phyloP scores from a whole-genome alignment of 2,888 invertebrate genomes.

The Macrostomum cliftonense region DNA sequence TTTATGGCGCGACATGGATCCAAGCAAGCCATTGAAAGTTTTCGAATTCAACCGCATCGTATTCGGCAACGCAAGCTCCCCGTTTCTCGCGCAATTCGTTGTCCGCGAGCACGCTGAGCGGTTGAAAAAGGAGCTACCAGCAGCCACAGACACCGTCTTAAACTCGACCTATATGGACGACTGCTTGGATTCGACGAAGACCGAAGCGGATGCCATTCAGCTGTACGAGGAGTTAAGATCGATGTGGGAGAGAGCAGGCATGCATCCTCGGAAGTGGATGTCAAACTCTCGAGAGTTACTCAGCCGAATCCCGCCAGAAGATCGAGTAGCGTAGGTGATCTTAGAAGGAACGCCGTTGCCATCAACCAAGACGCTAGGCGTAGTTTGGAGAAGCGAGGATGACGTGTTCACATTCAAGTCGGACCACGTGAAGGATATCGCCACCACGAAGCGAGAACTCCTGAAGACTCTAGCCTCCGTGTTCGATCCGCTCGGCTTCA shows the following conservation, averaged over 20 bases:
- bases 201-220: slow-evolving; percentile 6
- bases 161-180: slow-evolving; percentile 13
- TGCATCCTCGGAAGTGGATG: no score
- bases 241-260: background rate
- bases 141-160: slow-evolving; percentile 9
- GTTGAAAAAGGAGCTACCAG: background rate
- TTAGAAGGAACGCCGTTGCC: background rate
- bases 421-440: no score
- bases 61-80: slow-evolving; percentile 4
- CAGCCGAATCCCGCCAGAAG: no score
- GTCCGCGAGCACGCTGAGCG: slow-evolving; percentile 4
- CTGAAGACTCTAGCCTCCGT: no score
- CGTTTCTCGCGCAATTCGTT: slow-evolving; percentile 9
- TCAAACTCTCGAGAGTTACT: no score
- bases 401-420: no score
- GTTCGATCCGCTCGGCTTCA: no score
- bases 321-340: no score
- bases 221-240: background rate
- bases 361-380: no score
- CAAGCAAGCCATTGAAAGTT: background rate
- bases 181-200: slow-evolving; percentile 9
- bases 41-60: slow-evolving; percentile 7
- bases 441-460: no score
- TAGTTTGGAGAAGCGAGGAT: no score
- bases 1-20: slow-evolving; percentile 8